Evolutionary conservation across 2,113 vertebrate genomes (phyloP), one percentile per base, ranked within the genome.

Genomic region (Proteles cristata): DNA sequence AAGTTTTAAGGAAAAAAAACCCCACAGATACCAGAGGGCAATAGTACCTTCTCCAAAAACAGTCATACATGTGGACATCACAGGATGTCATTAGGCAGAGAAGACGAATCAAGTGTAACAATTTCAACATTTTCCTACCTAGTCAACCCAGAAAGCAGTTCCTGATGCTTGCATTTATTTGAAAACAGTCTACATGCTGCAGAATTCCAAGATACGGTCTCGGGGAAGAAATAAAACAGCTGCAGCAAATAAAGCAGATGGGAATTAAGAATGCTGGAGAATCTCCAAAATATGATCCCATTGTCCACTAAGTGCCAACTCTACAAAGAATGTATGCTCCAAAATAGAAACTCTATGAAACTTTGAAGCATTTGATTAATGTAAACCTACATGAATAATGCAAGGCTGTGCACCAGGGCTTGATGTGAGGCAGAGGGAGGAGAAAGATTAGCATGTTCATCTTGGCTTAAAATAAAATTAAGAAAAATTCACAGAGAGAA

Each of bases 261-360:
- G 97, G 97, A 98, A 98, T 98, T 98, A 98, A 98, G 97, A 83
- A 97, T 90, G 89, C 85, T 50, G 73, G 95, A 97, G 97, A 97
- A 93, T 82, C 76, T 98, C 83, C 97, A 96, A 76, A 97, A 92
- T 48, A 65, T 63, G 17, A 95, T 94, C 96, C 96, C 16, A 93
- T 94, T 97, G 7, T 97, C 97, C 97, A 94, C 90, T 39, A 93
- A 97, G 73, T 35, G 9, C 93, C 89, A 81, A 55, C 88, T 94
- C 94, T 58, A 93, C 97, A 96, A 98, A 98, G 97, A 98, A 93
- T 10, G 94, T 82, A 79, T 43, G 96, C 80, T 96, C 94, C 97
- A 96, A 98, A 92, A 95, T 83, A 97, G 94, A 97, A 98, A 98
- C 97, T 98, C 98, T 85, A 91, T 92, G 98, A 98, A 98, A 98